Base-by-base conservation (phyloP, 2,888 invertebrate genomes). In the Drosophila picticornis region DNA sequence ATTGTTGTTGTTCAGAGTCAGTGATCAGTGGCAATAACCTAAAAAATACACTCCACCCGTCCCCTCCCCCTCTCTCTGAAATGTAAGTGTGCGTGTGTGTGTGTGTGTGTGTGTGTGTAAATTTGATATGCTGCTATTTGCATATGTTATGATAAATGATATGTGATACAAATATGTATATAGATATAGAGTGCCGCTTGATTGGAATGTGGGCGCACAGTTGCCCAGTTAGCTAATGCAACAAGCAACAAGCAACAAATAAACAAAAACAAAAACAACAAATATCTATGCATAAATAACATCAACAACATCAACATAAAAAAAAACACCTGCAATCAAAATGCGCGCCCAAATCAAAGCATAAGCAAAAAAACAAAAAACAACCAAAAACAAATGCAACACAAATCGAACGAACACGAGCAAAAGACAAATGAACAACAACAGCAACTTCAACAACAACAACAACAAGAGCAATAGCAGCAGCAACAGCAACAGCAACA, bases 181-280 rank as follows among this genome's bases (percentile, higher is more conserved):
- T n/a, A 43, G 6, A 43, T 46, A 43, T 22, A 46, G 31, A 68
- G 81, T 83, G 79, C 76, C 79, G 84, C 83, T 88, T 75, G 85
- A 81, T 76, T 86, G 85, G 78, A 75, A 83, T 84, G 83, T 77
- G 83, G 80, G 82, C 79, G 80, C 77, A 64, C 74, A 61, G 74
- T 80, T 72, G 78, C 73, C 55, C 75, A 67, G 72, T 72, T 65
- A 59, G 70, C 71, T 59, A 71, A 76, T 73, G 72, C 77, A 78
- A 62, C 59, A 58, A 69, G 72, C 77, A 78, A 62, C 59, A 58
- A 69, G 50, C 53, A 72, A 58, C 59, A 66, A 71, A 70, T 62
- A 70, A 51, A 62, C 65, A 53, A 66, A 57, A 61, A 43, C 58
- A 60, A 69, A 78, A 57, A 65, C 40, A 77, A 27, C 19, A 57